Evolutionary conservation across 2,888 invertebrate genomes (phyloP).

Genomic region (Hymenopus coronatus): DNA sequence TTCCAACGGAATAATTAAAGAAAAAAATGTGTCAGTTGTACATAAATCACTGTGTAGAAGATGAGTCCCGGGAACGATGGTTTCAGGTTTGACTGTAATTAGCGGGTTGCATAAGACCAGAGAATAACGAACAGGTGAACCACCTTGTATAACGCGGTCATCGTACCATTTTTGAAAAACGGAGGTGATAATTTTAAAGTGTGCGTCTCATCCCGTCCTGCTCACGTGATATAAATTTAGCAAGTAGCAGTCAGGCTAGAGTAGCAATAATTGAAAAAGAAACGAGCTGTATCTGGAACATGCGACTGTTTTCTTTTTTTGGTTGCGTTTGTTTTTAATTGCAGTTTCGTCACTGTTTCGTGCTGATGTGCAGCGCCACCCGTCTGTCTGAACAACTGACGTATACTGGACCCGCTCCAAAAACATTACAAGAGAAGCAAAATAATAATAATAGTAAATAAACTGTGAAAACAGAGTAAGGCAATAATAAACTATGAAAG

Average conservation of each 20-base stretch:
- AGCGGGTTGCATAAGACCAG: too few relatives aligned
- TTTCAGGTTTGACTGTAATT: too few relatives aligned
- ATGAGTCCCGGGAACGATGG: too few relatives aligned
- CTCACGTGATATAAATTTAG: not conserved
- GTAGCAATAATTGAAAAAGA: not conserved
- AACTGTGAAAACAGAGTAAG: not conserved
- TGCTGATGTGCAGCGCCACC: not conserved
- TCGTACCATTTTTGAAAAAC: too few relatives aligned
- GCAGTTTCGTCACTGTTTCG: not conserved
- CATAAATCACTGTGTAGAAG: too few relatives aligned
- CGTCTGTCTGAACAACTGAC: not conserved
- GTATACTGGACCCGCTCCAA: not conserved
- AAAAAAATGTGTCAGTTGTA: too few relatives aligned
- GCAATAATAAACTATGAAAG: not conserved
- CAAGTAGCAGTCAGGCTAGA: not conserved
- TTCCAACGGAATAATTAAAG: too few relatives aligned
- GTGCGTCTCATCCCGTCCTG: not conserved
- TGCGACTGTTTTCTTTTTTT: not conserved
- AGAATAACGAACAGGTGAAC: too few relatives aligned
- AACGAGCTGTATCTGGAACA: not conserved
- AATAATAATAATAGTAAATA: not conserved
- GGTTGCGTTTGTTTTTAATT: not conserved
- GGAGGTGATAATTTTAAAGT: not conserved
- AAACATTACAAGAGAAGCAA: not conserved
- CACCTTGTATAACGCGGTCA: too few relatives aligned